Evolutionary conservation across 2,888 invertebrate genomes (phyloP).

Genomic region (Chloroclysta siterata): DNA sequence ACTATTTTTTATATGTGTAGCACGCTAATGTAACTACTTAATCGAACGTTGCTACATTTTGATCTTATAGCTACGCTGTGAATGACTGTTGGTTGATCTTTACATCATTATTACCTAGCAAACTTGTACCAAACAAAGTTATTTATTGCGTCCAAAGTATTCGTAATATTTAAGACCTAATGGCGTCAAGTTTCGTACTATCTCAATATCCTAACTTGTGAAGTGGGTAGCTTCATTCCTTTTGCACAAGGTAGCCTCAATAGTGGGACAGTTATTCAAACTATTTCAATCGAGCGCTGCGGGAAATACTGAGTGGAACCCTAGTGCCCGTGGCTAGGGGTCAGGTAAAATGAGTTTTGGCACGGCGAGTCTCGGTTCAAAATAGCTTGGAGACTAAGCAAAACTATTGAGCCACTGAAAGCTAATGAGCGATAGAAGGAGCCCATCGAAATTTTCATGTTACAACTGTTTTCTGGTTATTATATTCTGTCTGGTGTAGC

Average conservation of each 20-base stretch:
- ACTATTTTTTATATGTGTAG: too few relatives aligned
- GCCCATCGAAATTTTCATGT: too few relatives aligned
- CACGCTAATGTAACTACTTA: too few relatives aligned
- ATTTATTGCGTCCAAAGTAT: not conserved
- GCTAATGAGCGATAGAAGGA: too few relatives aligned
- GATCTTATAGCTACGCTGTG: too few relatives aligned
- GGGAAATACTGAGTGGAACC: not conserved
- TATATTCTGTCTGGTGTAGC: too few relatives aligned
- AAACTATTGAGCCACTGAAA: too few relatives aligned
- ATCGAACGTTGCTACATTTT: too few relatives aligned
- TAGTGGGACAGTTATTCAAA: slow-evolving; percentile 29
- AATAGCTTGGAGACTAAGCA: not conserved
- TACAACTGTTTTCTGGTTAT: too few relatives aligned
- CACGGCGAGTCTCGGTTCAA: not conserved
- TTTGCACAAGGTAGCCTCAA: slow-evolving; percentile 4
- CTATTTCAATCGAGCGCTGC: slow-evolving; percentile 30
- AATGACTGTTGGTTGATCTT: too few relatives aligned
- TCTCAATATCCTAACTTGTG: not conserved
- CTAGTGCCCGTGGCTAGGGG: not conserved
- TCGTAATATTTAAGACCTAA: not conserved
- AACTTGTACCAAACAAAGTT: not conserved
- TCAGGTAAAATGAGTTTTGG: not conserved
- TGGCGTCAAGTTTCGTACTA: not conserved
- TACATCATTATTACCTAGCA: too few relatives aligned
- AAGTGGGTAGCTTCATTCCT: slow-evolving; percentile 12